Conservation (phyloP, 2,888 invertebrate genomes). For the Invenusta paracnida region DNA sequence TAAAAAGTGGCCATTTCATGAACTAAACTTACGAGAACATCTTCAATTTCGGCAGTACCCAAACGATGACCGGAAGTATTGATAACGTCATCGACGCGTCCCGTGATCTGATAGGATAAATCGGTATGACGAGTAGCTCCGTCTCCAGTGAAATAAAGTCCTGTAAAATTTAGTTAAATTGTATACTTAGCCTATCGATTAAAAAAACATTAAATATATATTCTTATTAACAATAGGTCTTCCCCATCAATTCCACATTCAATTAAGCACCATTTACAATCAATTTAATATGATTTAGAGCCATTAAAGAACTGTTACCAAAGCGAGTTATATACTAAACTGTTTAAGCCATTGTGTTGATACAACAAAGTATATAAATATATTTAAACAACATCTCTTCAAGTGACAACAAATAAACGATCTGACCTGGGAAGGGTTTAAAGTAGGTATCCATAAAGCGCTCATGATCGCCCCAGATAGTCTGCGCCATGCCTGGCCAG, state of each 20-base stretch:
- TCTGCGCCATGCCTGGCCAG: slow-evolving; percentile 64
- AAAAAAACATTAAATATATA: no score
- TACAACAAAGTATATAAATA: no score
- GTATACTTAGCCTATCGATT: no score
- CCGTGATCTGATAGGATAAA: slow-evolving; percentile 59
- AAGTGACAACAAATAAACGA: no score
- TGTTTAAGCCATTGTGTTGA: no score
- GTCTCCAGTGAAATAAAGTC: slow-evolving; percentile 63
- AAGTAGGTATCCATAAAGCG: slow-evolving; percentile 62
- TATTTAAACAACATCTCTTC: no score
- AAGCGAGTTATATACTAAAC: no score
- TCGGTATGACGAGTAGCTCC: slow-evolving; percentile 59
- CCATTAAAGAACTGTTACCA: no score
- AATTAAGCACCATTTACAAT: no score
- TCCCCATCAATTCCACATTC: no score
- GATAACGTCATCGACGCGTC: slow-evolving; percentile 90
- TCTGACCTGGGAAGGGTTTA: slow-evolving; percentile 55
- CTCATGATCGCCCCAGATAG: slow-evolving; percentile 62
- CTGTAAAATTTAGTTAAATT: slow-evolving; percentile 50
- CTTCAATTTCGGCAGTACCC: slow-evolving; percentile 82
- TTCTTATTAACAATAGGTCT: no score
- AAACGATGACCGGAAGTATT: slow-evolving; percentile 96
- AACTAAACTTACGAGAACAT: slow-evolving; percentile 62
- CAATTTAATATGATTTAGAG: no score
- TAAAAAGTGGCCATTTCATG: slow-evolving; percentile 63